Base-by-base conservation (phyloP, 2,113 vertebrate species). In the Ptychochromis oligacanthus region DNA sequence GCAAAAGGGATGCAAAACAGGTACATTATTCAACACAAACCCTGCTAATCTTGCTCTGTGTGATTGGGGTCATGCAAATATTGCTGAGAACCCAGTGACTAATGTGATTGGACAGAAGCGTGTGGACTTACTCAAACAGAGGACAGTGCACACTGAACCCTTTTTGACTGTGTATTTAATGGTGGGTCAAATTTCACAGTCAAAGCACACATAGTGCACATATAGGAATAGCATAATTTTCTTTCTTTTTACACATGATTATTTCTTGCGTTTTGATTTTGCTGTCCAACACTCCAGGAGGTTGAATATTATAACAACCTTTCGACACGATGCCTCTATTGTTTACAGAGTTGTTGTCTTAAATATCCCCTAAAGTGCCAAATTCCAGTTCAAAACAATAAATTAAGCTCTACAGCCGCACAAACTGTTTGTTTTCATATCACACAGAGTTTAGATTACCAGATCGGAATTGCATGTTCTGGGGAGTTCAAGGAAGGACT, bases 11-110 rank as follows among this genome's bases (percentile, higher is more conserved):
- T 65, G 65, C 78, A 62, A 90, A 93, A 87, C 81, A 88, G 75
- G 77, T 84, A 86, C 72, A 90, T 87, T 89, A 84, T 86, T 87
- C 62, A 89, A 79, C 20, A 81, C 31, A 91, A 90, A 93, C 93
- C 78, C 7, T 78, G 60, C 59, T 93, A 92, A 93, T 92, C 89
- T 89, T 78, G 78, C 80, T 65, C 57, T 70, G 75, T 89, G 83
- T 87, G 70, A 90, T 88, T 85, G 72, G 77, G 93, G 93, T 86
- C 89, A 88, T 87, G 87, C 82, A 94, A 95, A 94, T 92, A 94
- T 93, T 87, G 79, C 88, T 82, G 59, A 86, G 76, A 87, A 87
- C 87, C 82, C 60, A 81, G 64, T 62, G 70, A 75, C 77, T 74
- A 64, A 90, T 82, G 74, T 86, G 81, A 92, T 64, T 88, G 91